Evolutionary conservation across 2,888 invertebrate genomes (phyloP), one percentile per base, ranked within the genome.

Genomic region (Cryptophagus acutangulus): DNA sequence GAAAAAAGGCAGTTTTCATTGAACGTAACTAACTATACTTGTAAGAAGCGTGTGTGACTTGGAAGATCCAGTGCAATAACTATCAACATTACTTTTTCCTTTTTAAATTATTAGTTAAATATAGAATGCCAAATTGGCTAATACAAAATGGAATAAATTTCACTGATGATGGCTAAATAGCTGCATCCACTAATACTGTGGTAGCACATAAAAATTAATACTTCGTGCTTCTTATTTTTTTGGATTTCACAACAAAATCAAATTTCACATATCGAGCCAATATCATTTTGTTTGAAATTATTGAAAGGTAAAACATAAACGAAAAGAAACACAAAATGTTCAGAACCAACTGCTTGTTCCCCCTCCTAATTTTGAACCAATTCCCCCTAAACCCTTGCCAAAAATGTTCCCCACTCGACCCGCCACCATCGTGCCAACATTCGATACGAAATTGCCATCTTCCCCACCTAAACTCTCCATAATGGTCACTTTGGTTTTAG

Each of bases 341-440:
- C 82, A 88, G 76, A 89, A 88, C 88, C 88, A 88, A 70, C 86
- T 86, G 49, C 87, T 86, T 41, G 79, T 77, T 51, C 87, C 84
- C 54, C 87, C 86, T 49, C 90, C 89, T 52, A 91, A 78, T 72
- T 90, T 90, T 58, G 87, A 87, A 63, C 90, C 87, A 61, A 92
- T 77, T 63, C 91, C 90, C 52, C 91, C 91, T 59, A 92, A 84
- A 54, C 91, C 87, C 66, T 90, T 88, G 37, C 91, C 91, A 59
- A 91, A 84, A 69, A 91, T 84, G 71, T 87, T 89, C 57, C 90
- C 89, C 61, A 92, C 84, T 72, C 87, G 77, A 39, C 90, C 91
- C 49, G 88, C 89, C 50, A 90, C 87, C 62, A 88, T 86, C 50
- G 86, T 85, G 25, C 87, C 84, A 15, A 87, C 85, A 65, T 87